phyloP scores from a whole-genome alignment of 2,797 vertebrate species.

The Psittacula derbiana region DNA sequence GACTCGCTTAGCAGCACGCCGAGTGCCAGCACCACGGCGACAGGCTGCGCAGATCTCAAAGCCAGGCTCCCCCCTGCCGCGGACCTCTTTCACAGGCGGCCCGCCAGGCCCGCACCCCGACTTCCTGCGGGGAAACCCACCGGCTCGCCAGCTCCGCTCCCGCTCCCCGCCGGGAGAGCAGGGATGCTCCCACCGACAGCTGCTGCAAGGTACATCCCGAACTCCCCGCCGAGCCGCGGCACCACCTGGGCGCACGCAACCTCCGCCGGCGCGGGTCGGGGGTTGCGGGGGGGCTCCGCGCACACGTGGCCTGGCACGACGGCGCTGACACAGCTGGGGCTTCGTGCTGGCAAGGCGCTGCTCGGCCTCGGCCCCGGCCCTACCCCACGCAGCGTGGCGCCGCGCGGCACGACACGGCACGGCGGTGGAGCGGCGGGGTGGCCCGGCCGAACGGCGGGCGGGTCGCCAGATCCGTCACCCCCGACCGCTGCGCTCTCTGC shows the following conservation, averaged over 20 bases:
- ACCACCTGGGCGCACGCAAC: background rate
- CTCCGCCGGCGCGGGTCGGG: background rate
- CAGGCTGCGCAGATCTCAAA: background rate
- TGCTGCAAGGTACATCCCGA: background rate
- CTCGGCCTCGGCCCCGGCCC: background rate
- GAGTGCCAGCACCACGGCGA: background rate
- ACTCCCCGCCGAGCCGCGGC: background rate
- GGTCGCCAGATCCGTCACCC: background rate
- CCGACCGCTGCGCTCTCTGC: background rate
- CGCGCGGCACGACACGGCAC: background rate
- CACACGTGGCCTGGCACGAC: slow-evolving; percentile 26
- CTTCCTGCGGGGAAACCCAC: background rate
- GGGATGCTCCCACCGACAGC: background rate
- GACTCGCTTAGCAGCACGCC: background rate
- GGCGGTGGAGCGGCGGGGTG: background rate
- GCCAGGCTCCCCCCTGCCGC: background rate
- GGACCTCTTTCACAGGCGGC: background rate
- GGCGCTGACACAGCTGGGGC: background rate
- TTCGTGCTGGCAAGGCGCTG: background rate
- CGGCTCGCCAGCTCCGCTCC: background rate
- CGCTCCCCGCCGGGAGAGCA: background rate
- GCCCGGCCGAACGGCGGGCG: background rate
- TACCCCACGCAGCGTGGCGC: background rate
- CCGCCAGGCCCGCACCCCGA: background rate
- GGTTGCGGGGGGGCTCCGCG: background rate